Conservation (phyloP, 2,113 vertebrate species). For the Actenoides lindsayi region DNA sequence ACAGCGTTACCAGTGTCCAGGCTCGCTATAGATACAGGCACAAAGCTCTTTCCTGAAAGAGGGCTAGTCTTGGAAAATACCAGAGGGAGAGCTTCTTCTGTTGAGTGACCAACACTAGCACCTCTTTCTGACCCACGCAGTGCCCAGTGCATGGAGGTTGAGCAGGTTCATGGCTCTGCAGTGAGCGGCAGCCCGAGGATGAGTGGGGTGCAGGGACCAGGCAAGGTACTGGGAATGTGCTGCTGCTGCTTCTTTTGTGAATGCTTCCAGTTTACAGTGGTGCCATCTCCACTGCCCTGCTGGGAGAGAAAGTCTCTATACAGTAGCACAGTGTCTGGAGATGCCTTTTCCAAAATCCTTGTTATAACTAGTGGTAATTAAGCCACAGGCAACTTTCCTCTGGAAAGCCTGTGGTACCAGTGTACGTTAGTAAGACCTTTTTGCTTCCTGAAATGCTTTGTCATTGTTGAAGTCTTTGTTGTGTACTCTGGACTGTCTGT, state of each 20-base stretch:
- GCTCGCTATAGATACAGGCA: background rate
- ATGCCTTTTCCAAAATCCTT: background rate
- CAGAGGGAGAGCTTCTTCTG: background rate
- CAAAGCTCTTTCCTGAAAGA: background rate
- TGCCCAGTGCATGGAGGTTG: background rate
- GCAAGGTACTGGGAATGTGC: background rate
- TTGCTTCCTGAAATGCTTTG: background rate
- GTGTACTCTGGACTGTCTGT: background rate
- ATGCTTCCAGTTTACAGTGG: background rate
- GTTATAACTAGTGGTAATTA: background rate
- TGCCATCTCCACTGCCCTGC: background rate
- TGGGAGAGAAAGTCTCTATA: background rate
- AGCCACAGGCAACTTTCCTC: background rate
- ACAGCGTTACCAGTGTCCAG: rapidly evolving
- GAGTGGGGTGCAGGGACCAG: background rate
- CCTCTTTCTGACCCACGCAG: background rate
- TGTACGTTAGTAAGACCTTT: rapidly evolving
- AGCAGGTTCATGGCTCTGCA: rapidly evolving
- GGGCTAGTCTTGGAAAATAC: background rate
- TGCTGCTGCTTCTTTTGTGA: background rate
- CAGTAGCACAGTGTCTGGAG: background rate
- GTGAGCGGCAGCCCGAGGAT: background rate
- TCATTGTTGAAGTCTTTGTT: background rate
- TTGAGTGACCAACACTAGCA: background rate
- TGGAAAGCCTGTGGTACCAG: background rate